A percentile compares a stretch with the other conserved stretches of the same genome.
Evolutionary conservation across 2,113 vertebrate genomes (phyloP).

Genomic region (Naja naja): DNA sequence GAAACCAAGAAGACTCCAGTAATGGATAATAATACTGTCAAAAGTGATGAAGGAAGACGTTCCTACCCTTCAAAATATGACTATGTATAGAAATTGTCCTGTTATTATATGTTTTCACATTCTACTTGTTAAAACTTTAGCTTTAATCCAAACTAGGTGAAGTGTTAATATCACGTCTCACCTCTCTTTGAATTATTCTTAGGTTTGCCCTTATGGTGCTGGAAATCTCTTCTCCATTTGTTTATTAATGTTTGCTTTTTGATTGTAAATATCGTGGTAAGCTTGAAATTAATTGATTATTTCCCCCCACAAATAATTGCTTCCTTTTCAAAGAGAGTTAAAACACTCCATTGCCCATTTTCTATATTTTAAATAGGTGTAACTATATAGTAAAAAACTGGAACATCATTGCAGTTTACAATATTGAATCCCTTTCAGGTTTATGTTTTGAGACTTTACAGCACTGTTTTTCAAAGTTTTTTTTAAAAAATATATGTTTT

Average conservation of each 20-base stretch:
- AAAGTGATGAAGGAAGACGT: conserved; percentile 73
- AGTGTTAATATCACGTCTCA: conserved; percentile 13
- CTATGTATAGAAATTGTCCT: conserved; percentile 76
- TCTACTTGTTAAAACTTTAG: conserved; percentile 7
- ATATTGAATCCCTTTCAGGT: neutral
- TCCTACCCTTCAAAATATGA: conserved; percentile 80
- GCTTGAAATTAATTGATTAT: neutral
- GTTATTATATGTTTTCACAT: neutral
- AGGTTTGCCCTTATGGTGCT: conserved; percentile 24
- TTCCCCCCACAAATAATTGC: neutral
- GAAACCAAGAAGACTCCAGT: conserved; percentile 63
- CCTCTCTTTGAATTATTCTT: conserved; percentile 34
- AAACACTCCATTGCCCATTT: neutral
- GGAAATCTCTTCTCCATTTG: neutral
- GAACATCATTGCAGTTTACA: neutral
- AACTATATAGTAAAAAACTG: conserved; percentile 1
- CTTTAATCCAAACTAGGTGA: conserved; percentile 35
- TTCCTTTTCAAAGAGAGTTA: conserved; percentile 16
- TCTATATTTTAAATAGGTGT: conserved; percentile 2
- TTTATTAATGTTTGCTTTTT: conserved; percentile 27
- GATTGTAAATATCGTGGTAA: neutral
- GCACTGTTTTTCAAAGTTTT: neutral
- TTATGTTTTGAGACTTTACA: neutral
- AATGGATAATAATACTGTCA: conserved; percentile 68
- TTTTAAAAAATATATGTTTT: too few relatives aligned